phyloP scores from a whole-genome alignment of 2,113 vertebrate genomes.

The Tachuris rubrigastra region DNA sequence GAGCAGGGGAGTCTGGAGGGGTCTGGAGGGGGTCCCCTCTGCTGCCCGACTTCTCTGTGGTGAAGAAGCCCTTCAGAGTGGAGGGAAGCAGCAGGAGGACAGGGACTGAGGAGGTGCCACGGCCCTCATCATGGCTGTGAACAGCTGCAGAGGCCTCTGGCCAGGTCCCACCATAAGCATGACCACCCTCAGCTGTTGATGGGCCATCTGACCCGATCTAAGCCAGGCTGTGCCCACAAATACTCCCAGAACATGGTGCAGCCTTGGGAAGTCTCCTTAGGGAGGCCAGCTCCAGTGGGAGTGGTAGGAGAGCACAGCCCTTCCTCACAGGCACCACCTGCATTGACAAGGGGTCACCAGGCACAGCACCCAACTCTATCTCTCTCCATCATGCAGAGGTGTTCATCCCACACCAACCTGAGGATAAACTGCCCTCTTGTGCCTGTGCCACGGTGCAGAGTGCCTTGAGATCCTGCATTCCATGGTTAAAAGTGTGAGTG shows the following conservation, averaged over 20 bases:
- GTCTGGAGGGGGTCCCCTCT: neutral
- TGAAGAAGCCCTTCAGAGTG: fast-evolving
- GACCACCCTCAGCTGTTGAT: neutral
- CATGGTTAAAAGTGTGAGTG: too few species aligned
- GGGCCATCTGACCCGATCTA: neutral
- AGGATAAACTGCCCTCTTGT: neutral
- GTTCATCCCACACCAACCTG: neutral
- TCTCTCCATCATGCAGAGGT: neutral
- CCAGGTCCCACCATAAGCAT: fast-evolving
- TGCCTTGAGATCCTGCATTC: neutral
- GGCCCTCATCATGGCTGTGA: neutral
- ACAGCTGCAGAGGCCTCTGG: neutral
- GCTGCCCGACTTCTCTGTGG: neutral
- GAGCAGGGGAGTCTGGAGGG: neutral
- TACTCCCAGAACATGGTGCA: neutral
- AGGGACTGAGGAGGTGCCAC: neutral
- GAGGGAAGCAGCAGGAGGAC: neutral
- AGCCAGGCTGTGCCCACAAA: neutral
- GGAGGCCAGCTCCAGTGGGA: neutral
- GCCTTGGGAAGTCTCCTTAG: neutral
- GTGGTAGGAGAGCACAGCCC: neutral
- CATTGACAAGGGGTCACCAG: fast-evolving
- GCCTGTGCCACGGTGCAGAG: neutral
- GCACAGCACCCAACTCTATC: neutral
- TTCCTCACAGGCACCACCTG: neutral